Conservation (phyloP, 2,113 vertebrate genomes). For the Rynchops niger region DNA sequence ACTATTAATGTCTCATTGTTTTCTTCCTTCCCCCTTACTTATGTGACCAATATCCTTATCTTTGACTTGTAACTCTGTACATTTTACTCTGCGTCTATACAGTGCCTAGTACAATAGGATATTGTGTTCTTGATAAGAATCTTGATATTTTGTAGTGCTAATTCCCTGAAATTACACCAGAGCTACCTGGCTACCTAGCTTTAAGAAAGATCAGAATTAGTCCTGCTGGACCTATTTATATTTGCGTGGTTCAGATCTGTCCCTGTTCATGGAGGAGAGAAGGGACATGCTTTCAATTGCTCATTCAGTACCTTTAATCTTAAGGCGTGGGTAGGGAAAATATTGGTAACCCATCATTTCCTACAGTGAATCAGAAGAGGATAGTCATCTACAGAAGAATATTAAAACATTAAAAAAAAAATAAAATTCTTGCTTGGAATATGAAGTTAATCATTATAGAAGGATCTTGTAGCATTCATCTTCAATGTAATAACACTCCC, state of each 20-base stretch:
- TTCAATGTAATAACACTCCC: not conserved
- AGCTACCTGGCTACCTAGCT: not conserved
- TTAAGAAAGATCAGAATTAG: conserved; percentile 1
- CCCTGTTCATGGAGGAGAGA: not conserved
- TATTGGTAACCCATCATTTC: not conserved
- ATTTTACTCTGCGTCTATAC: not conserved
- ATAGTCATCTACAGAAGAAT: not conserved
- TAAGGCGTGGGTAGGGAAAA: not conserved
- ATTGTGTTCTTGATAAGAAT: not conserved
- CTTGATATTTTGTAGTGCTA: not conserved
- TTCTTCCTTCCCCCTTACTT: not conserved
- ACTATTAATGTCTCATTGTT: not conserved
- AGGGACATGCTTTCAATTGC: not conserved
- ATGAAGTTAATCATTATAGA: not conserved
- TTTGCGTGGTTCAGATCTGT: not conserved
- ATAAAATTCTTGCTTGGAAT: not conserved
- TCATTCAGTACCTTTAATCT: not conserved
- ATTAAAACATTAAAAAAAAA: not conserved
- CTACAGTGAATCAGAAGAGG: not conserved
- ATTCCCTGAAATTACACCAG: not conserved
- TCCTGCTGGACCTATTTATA: not conserved
- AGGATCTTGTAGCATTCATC: not conserved
- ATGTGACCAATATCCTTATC: not conserved
- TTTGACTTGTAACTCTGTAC: not conserved
- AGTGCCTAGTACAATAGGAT: not conserved